phyloP scores from a whole-genome alignment of 2,888 invertebrate species.

The Hirtodrosophila alboralis region DNA sequence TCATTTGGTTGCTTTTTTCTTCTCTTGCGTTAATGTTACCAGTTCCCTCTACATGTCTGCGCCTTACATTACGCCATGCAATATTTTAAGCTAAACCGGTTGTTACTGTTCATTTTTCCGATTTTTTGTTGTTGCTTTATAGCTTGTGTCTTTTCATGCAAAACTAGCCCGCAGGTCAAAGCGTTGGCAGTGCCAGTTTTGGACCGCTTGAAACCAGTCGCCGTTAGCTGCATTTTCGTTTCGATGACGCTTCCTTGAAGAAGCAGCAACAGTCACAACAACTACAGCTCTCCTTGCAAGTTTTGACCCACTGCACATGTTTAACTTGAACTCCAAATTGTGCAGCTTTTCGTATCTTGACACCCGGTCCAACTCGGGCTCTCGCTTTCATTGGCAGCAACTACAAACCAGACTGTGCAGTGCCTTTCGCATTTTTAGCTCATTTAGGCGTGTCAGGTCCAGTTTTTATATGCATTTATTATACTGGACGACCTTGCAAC shows the following conservation, averaged over 20 bases:
- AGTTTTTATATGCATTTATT: conserved; percentile 57
- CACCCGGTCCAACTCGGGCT: conserved; percentile 45
- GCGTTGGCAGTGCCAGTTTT: conserved; percentile 41
- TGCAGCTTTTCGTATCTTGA: conserved; percentile 34
- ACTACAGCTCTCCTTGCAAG: conserved; percentile 49
- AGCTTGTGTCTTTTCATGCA: conserved; percentile 32
- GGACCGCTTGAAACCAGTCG: conserved; percentile 62
- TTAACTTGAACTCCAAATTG: conserved; percentile 76
- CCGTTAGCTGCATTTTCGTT: conserved; percentile 65
- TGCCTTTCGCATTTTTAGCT: conserved; percentile 74
- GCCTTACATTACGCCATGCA: conserved; percentile 21
- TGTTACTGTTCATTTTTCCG: conserved; percentile 35
- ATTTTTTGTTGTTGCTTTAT: conserved; percentile 11
- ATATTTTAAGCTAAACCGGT: conserved; percentile 65
- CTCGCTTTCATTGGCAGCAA: conserved; percentile 59
- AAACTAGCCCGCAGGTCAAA: conserved; percentile 69
- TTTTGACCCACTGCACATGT: conserved; percentile 76
- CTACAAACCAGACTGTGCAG: conserved; percentile 39
- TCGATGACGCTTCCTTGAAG: conserved; percentile 66
- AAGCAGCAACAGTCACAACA: conserved; percentile 36
- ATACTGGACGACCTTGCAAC: conserved; percentile 83
- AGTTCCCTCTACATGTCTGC: not conserved
- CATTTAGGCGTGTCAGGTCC: conserved; percentile 79
- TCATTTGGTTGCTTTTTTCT: not conserved
- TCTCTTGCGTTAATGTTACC: conserved; percentile 2